Evolutionary conservation across 2,888 invertebrate species (phyloP).

Genomic region (Metalampra italica): DNA sequence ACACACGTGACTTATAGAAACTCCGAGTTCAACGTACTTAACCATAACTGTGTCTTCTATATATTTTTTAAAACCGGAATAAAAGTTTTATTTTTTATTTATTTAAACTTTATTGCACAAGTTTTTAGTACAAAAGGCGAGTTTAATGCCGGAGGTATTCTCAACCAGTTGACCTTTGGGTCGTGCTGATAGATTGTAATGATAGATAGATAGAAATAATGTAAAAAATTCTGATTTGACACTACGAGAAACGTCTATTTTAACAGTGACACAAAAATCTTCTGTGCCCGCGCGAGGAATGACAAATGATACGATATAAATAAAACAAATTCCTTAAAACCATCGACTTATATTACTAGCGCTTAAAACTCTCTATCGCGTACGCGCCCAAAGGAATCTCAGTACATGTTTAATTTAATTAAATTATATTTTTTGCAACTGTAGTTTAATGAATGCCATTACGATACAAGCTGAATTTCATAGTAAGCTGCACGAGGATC

Average conservation of each 20-base stretch:
- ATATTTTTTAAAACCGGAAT: neutral
- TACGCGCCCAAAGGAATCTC: slow-evolving; percentile 3
- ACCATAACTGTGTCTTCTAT: neutral
- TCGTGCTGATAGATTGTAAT: too few species aligned
- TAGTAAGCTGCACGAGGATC: too few species aligned
- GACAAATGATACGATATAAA: slow-evolving; percentile 54
- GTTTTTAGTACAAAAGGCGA: too few species aligned
- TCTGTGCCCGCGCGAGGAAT: slow-evolving; percentile 34
- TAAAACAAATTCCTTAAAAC: slow-evolving; percentile 31
- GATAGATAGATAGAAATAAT: neutral
- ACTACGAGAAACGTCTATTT: slow-evolving; percentile 37
- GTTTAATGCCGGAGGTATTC: too few species aligned
- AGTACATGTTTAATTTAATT: too few species aligned
- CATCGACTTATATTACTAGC: too few species aligned
- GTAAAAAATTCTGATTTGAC: neutral
- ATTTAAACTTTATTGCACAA: too few species aligned
- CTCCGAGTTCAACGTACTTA: neutral
- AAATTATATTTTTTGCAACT: too few species aligned
- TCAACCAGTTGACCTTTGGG: too few species aligned
- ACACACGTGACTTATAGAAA: neutral
- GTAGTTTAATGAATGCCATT: too few species aligned
- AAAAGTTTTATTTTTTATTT: too few species aligned
- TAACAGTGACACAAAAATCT: slow-evolving; percentile 45
- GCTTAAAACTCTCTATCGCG: neutral
- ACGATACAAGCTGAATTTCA: too few species aligned